A percentile compares a stretch with the other conserved stretches of the same genome.
Evolutionary conservation across 2,888 invertebrate species (phyloP).

Genomic region (Rhingia rostrata): DNA sequence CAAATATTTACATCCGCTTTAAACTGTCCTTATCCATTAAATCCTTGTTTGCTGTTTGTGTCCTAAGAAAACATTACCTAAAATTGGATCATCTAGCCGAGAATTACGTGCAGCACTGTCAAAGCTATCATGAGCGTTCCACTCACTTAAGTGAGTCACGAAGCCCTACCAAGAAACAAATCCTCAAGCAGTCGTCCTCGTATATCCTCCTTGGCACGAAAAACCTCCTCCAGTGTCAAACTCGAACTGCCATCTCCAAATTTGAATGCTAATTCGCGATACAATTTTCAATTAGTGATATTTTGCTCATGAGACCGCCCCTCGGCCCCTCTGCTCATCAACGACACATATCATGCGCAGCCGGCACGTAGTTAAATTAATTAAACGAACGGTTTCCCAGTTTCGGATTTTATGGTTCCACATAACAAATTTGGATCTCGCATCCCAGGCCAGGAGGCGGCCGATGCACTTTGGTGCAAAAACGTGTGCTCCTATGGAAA

Average conservation of each 20-base stretch:
- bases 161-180: slow-evolving; percentile 19
- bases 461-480: slow-evolving; percentile 68
- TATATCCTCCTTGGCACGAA: slow-evolving; percentile 25
- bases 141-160: slow-evolving; percentile 51
- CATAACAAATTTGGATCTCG: slow-evolving; percentile 68
- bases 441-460: slow-evolving; percentile 51
- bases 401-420: slow-evolving; percentile 66
- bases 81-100: slow-evolving; percentile 19
- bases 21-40: too few species aligned
- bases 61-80: not conserved
- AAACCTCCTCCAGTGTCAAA: slow-evolving; percentile 27
- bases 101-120: slow-evolving; percentile 11
- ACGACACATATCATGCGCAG: slow-evolving; percentile 50
- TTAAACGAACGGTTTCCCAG: slow-evolving; percentile 73
- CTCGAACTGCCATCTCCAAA: slow-evolving; percentile 67
- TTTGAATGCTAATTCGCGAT: slow-evolving; percentile 74
- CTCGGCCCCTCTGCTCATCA: slow-evolving; percentile 1
- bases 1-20: too few species aligned
- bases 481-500: slow-evolving; percentile 73
- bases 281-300: slow-evolving; percentile 74
- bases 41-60: not conserved
- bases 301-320: slow-evolving; percentile 41
- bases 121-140: slow-evolving; percentile 13
- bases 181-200: not conserved
- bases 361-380: slow-evolving; percentile 74